A percentile compares a stretch with the other conserved stretches of the same genome.
Conservation (phyloP, 2,113 vertebrate genomes). For the Xyrauchen texanus region DNA sequence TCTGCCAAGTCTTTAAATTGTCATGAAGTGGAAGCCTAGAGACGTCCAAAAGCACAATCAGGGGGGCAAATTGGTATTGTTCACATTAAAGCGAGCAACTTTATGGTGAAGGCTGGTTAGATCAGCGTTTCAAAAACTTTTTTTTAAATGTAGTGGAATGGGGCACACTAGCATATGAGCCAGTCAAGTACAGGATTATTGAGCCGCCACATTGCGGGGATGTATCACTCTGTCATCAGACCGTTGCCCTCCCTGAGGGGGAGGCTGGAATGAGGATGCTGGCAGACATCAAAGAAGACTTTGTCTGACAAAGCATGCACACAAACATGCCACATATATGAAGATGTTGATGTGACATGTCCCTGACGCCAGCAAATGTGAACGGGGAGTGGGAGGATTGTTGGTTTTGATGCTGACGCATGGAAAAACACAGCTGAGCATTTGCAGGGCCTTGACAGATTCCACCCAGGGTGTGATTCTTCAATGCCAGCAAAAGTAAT, state of each 20-base stretch:
- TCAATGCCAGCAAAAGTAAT: background rate
- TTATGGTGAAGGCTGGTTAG: too few species aligned
- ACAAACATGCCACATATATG: background rate
- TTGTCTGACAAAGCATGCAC: background rate
- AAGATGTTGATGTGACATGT: background rate
- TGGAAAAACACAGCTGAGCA: background rate
- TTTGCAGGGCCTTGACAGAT: conserved; percentile 20
- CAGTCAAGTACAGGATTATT: conserved; percentile 29
- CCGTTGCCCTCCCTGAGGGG: conserved; percentile 31
- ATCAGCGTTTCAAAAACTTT: too few species aligned
- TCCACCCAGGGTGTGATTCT: background rate
- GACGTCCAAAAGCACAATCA: background rate
- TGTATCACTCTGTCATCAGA: conserved; percentile 27
- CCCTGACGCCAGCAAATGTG: background rate
- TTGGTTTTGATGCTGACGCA: conserved; percentile 4
- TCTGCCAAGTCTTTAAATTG: background rate
- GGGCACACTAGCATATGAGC: conserved; percentile 27
- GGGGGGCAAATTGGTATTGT: background rate
- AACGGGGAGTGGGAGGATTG: conserved; percentile 2
- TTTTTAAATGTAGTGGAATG: too few species aligned
- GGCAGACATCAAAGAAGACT: conserved; percentile 32
- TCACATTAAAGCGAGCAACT: too few species aligned
- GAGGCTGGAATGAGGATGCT: conserved; percentile 27
- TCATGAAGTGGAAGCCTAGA: conserved; percentile 11
- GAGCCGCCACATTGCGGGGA: conserved; percentile 15